These are phyloP conservation scores for Emmelina monodactyla DNA, from an alignment of 2,888 invertebrate species.

Conservation along the genomic window DNA sequence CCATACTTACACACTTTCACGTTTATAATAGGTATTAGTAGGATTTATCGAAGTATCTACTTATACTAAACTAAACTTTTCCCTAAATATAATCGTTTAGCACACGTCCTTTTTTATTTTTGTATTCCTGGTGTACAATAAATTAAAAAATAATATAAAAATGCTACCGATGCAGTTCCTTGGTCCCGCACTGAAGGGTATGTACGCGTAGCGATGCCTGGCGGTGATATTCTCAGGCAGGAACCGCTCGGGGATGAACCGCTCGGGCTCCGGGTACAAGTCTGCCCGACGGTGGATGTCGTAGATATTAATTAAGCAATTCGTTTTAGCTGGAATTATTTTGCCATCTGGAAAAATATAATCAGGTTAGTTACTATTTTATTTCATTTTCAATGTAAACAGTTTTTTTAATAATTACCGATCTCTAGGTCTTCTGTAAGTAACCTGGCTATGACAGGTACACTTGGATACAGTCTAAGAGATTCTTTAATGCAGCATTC, in stretches of 20 bases:
- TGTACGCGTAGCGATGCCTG: constrained; percentile 69
- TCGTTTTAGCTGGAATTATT: constrained; percentile 48
- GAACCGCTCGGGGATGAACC: constrained; percentile 76
- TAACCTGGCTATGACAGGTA: constrained; percentile 67
- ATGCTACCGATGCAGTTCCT: constrained; percentile 76
- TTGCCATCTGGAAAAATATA: constrained; percentile 41
- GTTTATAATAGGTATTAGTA: too few relatives aligned
- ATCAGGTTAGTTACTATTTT: too few relatives aligned
- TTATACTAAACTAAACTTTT: too few relatives aligned
- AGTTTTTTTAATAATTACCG: too few relatives aligned
- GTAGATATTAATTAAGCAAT: constrained; percentile 58
- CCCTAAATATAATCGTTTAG: too few relatives aligned
- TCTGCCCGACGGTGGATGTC: constrained; percentile 69
- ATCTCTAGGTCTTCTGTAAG: constrained; percentile 63
- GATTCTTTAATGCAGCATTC: constrained; percentile 74
- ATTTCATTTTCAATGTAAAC: too few relatives aligned
- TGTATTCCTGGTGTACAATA: too few relatives aligned
- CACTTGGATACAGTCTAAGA: constrained; percentile 69
- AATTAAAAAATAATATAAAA: constrained; percentile 52
- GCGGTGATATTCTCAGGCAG: constrained; percentile 56
- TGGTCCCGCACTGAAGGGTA: constrained; percentile 75
- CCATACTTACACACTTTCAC: too few relatives aligned
- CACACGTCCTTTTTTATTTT: too few relatives aligned
- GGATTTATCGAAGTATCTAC: too few relatives aligned
- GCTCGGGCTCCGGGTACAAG: constrained; percentile 72